These are phyloP conservation scores for Gisinianus flammeolus DNA, from an alignment of 2,888 invertebrate species.

Conservation along the genomic window DNA sequence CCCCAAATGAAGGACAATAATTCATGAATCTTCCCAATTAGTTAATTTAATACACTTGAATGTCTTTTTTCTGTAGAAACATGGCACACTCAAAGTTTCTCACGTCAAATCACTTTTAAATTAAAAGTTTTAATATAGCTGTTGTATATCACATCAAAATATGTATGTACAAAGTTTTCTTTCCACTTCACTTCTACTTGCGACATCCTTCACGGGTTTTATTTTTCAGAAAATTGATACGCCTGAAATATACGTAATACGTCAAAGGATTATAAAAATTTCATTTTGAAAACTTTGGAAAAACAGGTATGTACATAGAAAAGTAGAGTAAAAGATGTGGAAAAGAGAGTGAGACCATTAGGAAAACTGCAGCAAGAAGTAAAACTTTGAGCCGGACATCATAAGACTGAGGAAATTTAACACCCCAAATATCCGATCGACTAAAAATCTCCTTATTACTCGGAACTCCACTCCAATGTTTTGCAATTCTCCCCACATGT, in stretches of 20 bases:
- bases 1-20: too few relatives aligned
- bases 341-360: conserved; percentile 18
- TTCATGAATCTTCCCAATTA: too few relatives aligned
- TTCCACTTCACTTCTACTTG: too few relatives aligned
- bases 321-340: neutral
- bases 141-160: too few relatives aligned
- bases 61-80: too few relatives aligned
- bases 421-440: conserved; percentile 37
- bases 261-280: neutral
- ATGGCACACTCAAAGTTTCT: too few relatives aligned
- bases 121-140: too few relatives aligned
- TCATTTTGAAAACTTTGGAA: too few relatives aligned
- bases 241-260: neutral
- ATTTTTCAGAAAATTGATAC: conserved; percentile 1
- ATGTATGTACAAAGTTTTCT: too few relatives aligned
- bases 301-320: neutral
- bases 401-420: conserved; percentile 36
- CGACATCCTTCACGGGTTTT: too few relatives aligned
- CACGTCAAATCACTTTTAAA: too few relatives aligned
- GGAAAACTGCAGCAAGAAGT: conserved; percentile 27
- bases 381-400: conserved; percentile 33
- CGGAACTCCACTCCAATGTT: conserved; percentile 38
- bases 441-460: conserved; percentile 37
- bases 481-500: conserved; percentile 40
- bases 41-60: too few relatives aligned